Conservation (phyloP, 2,888 invertebrate species). For the Argyra leucocephala region DNA sequence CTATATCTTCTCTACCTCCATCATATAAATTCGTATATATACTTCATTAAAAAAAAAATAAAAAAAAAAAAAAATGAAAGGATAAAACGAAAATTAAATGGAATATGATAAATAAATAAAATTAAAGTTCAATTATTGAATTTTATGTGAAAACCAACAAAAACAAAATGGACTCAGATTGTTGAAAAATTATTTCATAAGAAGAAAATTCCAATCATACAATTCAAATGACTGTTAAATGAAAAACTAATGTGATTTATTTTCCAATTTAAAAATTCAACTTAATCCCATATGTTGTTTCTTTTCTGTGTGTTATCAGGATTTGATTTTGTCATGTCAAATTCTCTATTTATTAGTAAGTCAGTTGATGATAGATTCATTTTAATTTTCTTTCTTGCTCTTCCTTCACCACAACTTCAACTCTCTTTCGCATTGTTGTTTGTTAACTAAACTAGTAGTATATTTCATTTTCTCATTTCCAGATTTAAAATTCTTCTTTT, state of each 20-base stretch:
- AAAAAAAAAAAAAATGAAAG: too few relatives aligned
- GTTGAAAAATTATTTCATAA: neutral
- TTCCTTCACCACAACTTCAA: too few relatives aligned
- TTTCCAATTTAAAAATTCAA: neutral
- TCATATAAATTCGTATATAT: too few relatives aligned
- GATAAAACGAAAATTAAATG: too few relatives aligned
- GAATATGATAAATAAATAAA: neutral
- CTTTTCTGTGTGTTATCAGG: neutral
- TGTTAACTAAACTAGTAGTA: too few relatives aligned
- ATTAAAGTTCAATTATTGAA: conserved; percentile 2
- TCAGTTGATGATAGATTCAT: neutral
- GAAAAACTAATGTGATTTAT: neutral
- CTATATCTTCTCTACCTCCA: too few relatives aligned
- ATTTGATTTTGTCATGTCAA: neutral
- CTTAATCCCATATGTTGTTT: conserved; percentile 2
- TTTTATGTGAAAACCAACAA: neutral
- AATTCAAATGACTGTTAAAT: neutral
- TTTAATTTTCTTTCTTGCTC: too few relatives aligned
- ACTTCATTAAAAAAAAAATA: too few relatives aligned
- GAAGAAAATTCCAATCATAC: neutral
- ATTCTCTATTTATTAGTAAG: neutral
- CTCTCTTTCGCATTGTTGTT: too few relatives aligned
- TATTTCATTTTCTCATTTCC: too few relatives aligned
- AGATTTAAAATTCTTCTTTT: too few relatives aligned
- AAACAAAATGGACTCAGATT: neutral